Evolutionary conservation across 2,888 invertebrate species (phyloP).

Genomic region (Strigamia transsilvanica): DNA sequence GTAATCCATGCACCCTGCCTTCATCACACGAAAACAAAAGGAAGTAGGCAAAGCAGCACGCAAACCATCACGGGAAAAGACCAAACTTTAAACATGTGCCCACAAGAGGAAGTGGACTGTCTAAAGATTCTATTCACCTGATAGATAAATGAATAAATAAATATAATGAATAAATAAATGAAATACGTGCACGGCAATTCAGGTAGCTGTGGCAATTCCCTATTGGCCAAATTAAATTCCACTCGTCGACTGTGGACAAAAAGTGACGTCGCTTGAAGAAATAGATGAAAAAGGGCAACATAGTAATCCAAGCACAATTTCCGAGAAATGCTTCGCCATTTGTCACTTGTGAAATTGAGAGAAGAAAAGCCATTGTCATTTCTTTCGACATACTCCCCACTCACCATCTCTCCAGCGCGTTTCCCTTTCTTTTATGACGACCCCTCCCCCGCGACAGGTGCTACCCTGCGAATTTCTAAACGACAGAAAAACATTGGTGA

Average conservation of each 20-base stretch:
- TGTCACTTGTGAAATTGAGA: slow-evolving; percentile 44
- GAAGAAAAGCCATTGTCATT: slow-evolving; percentile 41
- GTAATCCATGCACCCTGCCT: no score
- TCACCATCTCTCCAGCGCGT: neutral
- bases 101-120: slow-evolving; percentile 23
- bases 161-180: neutral
- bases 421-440: slow-evolving; percentile 24
- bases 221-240: slow-evolving; percentile 14
- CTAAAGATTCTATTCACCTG: neutral
- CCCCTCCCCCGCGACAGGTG: slow-evolving; percentile 34
- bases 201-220: neutral
- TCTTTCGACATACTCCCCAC: slow-evolving; percentile 31
- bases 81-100: neutral
- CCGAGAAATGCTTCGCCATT: slow-evolving; percentile 36
- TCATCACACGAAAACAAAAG: neutral
- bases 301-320: slow-evolving; percentile 23
- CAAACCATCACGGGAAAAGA: neutral
- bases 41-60: slow-evolving; percentile 23
- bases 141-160: neutral
- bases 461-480: slow-evolving; percentile 25
- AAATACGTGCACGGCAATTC: neutral
- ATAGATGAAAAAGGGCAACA: slow-evolving; percentile 35
- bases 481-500: slow-evolving; percentile 25
- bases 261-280: slow-evolving; percentile 20
- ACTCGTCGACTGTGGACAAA: neutral